phyloP scores from a whole-genome alignment of 2,888 invertebrate genomes.

The Oscheius sp. region DNA sequence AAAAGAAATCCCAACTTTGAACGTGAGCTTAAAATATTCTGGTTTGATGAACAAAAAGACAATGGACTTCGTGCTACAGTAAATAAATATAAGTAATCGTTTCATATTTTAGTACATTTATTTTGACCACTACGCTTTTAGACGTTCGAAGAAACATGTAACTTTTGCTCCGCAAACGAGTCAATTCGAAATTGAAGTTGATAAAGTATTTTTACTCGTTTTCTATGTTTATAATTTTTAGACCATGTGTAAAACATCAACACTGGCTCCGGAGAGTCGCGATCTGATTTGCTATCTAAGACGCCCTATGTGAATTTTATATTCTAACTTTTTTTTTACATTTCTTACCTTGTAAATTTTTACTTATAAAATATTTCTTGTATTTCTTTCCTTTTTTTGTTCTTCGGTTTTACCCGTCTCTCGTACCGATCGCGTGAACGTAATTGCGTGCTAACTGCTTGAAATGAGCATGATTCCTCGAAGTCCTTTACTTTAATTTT shows the following conservation, averaged over 20 bases:
- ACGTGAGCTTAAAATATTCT: not conserved
- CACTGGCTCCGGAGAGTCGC: not conserved
- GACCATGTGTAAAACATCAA: not conserved
- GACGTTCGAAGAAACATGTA: not conserved
- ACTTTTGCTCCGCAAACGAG: not conserved
- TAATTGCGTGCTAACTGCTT: no score
- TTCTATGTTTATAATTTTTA: not conserved
- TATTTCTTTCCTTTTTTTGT: not conserved
- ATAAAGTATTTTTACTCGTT: not conserved
- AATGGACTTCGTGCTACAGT: not conserved
- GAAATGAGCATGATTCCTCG: no score
- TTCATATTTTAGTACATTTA: not conserved
- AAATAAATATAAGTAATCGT: not conserved
- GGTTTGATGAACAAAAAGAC: not conserved
- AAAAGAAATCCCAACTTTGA: not conserved
- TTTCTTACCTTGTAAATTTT: not conserved
- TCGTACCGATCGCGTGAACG: no score
- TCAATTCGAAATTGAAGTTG: not conserved
- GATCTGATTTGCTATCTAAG: slow-evolving; percentile 9
- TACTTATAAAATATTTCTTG: not conserved
- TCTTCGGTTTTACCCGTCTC: not conserved
- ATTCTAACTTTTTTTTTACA: not conserved
- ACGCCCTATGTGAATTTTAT: not conserved
- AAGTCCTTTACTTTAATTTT: no score
- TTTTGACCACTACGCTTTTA: not conserved